Evolutionary conservation across 1,140 invertebrate genomes (phyloP).

Genomic region (Neoseiulus cucumeris): DNA sequence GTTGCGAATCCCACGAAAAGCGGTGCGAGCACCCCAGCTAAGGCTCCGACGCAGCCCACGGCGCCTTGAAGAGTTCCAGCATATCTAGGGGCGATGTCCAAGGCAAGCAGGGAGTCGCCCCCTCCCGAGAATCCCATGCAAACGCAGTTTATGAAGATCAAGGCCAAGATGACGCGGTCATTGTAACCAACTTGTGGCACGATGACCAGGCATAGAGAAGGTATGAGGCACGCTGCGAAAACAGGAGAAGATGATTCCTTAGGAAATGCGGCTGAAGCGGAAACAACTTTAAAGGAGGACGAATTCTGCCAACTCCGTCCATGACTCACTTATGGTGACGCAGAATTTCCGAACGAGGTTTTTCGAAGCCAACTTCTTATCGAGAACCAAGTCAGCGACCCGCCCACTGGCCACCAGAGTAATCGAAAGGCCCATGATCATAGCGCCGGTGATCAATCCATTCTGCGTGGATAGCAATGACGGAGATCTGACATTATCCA

Average conservation of each 20-base stretch:
- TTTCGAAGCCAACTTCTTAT: background rate
- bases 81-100: background rate
- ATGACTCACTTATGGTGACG: background rate
- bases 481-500: background rate
- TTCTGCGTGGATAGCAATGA: background rate
- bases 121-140: background rate
- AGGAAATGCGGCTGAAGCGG: background rate
- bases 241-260: background rate
- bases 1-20: background rate
- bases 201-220: background rate
- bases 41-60: background rate
- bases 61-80: background rate
- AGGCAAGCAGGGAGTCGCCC: background rate
- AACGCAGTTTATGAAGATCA: background rate
- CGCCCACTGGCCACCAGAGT: background rate
- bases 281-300: background rate
- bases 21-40: background rate
- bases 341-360: background rate
- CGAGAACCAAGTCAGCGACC: background rate
- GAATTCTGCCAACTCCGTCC: background rate
- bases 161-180: background rate
- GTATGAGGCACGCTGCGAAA: too few species aligned
- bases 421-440: background rate
- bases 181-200: background rate
- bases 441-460: background rate